Percentiles rank a stretch among this genome's conserved stretches.
phyloP scores from a whole-genome alignment of 2,113 vertebrate species.

The Bombycilla garrulus region DNA sequence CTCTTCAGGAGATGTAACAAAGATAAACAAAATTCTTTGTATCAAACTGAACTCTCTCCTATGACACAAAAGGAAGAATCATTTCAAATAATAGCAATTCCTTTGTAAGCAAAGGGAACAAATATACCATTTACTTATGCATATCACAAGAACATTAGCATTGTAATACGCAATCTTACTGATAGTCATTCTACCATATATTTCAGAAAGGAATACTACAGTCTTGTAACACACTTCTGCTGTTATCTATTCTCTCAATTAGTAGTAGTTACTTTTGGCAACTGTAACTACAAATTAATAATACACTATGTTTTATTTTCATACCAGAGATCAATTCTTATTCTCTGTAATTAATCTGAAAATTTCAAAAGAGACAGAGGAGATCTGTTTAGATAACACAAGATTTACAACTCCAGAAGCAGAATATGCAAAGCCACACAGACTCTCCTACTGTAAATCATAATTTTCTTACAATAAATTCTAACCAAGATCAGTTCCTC shows the following conservation, averaged over 20 bases:
- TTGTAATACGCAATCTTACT: neutral
- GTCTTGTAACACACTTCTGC: neutral
- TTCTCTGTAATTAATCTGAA: neutral
- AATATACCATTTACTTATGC: neutral
- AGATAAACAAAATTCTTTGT: neutral
- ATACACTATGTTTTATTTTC: neutral
- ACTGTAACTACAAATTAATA: neutral
- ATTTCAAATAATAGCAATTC: neutral
- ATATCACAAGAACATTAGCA: neutral
- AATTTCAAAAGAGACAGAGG: neutral
- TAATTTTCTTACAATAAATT: constrained; percentile 36
- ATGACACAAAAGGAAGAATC: neutral
- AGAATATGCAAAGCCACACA: neutral
- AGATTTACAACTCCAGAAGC: constrained; percentile 15
- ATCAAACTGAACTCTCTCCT: neutral
- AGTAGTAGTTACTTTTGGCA: neutral
- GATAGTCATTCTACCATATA: neutral
- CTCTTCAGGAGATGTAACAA: neutral
- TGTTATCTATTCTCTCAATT: neutral
- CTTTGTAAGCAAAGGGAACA: neutral
- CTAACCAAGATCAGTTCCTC: constrained; percentile 42
- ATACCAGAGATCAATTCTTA: neutral
- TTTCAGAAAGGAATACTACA: neutral
- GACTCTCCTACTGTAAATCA: constrained; percentile 26
- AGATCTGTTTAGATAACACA: neutral